Evolutionary conservation across 2,888 invertebrate genomes (phyloP), one percentile per base, ranked within the genome.

Genomic region (Diachrysia chrysitis): DNA sequence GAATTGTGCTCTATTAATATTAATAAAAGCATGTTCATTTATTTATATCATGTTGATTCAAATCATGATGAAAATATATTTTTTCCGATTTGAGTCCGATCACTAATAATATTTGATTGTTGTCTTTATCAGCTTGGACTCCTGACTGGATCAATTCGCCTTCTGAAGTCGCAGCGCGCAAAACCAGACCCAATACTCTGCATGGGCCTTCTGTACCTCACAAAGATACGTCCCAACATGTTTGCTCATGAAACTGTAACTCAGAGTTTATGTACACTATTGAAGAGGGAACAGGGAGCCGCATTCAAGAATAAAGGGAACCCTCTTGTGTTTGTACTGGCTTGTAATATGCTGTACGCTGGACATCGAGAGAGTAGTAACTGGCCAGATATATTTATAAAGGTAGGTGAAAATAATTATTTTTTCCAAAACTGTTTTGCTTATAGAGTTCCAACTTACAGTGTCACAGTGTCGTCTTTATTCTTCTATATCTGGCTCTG

Each of bases 371-470:
- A 99, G 51, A 97, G 97, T 79, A 97, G 96, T 72, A 97, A 97
- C 82, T 99, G 99, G 99, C 99, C 99, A 0, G 98, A 99, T 87
- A 95, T 96, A 64, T 98, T 99, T 94, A 96, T 99, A 1, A 98
- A 98, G 96, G 98, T 98, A 87, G 6, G 66, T 32, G 9, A 19
- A 19, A 48, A 10, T 2, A 48, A 16, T 37, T 37, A 16, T 37
- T 16, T 3, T 4, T 14, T 2, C 12, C 12, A 14, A 14, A 14
- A 37, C 3, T 3, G 37, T 37, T 35, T 37, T 37, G 32, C 32
- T 32, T 32, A 2, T 29, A 1, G 9, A 29, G 6, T 29, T 29
- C 9, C 4, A 29, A 5, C 25, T 25, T n/a, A n/a, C n/a, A n/a
- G n/a, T n/a, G n/a, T 25, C 25, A 25, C 25, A 25, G 25, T 4